Conservation (phyloP, 2,888 invertebrate species). For the Lycia hirtaria region DNA sequence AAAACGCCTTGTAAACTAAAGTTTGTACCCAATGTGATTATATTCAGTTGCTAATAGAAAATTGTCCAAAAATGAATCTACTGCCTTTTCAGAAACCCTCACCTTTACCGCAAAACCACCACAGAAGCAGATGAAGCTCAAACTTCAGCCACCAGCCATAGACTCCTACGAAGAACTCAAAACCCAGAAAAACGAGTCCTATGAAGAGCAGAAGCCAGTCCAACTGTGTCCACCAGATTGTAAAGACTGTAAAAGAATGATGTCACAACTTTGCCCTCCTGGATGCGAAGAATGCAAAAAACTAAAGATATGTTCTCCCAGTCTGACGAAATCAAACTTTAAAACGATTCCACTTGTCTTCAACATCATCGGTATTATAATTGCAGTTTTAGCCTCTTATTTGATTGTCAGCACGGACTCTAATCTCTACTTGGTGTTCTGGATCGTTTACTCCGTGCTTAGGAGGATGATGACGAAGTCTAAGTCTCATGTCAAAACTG, state of each 20-base stretch:
- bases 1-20: neutral
- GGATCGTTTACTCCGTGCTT: conserved; percentile 72
- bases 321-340: conserved; percentile 46
- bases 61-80: neutral
- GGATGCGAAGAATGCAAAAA: conserved; percentile 14
- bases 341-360: conserved; percentile 49
- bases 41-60: neutral
- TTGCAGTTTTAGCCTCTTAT: conserved; percentile 70
- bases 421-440: conserved; percentile 71
- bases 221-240: conserved; percentile 42
- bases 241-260: conserved; percentile 38
- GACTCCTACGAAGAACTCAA: conserved; percentile 6
- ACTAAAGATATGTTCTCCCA: conserved; percentile 51
- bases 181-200: neutral
- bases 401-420: conserved; percentile 71
- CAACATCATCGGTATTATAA: conserved; percentile 64
- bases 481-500: conserved; percentile 56
- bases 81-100: conserved; percentile 52
- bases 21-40: neutral
- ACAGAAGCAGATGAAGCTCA: conserved; percentile 26
- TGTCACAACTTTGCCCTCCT: conserved; percentile 25
- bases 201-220: neutral
- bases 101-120: conserved; percentile 45
- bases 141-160: neutral
- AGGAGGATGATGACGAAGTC: conserved; percentile 65